Conservation (phyloP, 2,113 vertebrate species). For the Spilogale gracilis region DNA sequence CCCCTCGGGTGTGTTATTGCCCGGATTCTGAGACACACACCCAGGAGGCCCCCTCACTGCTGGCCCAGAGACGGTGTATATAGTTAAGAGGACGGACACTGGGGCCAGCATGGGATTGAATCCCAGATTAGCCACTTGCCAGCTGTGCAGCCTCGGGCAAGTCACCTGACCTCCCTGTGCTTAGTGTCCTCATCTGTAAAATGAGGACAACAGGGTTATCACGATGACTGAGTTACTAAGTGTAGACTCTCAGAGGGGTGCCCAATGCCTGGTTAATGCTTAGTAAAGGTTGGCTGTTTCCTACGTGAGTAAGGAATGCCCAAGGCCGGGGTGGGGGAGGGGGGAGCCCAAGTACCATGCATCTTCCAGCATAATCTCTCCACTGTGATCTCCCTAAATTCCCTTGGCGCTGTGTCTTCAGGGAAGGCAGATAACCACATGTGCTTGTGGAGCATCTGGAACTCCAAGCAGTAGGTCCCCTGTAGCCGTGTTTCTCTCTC, state of each 20-base stretch:
- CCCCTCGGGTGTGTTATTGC: background rate
- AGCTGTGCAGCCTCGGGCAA: background rate
- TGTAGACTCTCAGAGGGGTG: background rate
- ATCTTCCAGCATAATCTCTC: background rate
- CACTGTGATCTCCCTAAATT: background rate
- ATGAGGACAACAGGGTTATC: too few species aligned
- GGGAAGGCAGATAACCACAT: background rate
- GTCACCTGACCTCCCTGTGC: background rate
- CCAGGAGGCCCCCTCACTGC: background rate
- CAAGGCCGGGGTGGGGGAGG: accelerated
- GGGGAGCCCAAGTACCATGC: background rate
- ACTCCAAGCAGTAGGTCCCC: background rate
- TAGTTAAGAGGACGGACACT: background rate
- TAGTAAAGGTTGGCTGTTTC: background rate
- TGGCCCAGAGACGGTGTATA: background rate
- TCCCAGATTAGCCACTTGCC: background rate
- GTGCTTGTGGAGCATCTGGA: background rate
- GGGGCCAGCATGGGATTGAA: background rate
- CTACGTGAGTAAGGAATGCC: accelerated
- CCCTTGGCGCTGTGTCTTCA: background rate
- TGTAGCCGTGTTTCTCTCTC: background rate
- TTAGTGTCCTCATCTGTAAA: background rate
- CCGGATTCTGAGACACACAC: background rate
- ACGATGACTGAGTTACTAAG: background rate
- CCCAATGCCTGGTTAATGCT: background rate